Evolutionary conservation across 2,888 invertebrate genomes (phyloP).

Genomic region (Drosophila dives): DNA sequence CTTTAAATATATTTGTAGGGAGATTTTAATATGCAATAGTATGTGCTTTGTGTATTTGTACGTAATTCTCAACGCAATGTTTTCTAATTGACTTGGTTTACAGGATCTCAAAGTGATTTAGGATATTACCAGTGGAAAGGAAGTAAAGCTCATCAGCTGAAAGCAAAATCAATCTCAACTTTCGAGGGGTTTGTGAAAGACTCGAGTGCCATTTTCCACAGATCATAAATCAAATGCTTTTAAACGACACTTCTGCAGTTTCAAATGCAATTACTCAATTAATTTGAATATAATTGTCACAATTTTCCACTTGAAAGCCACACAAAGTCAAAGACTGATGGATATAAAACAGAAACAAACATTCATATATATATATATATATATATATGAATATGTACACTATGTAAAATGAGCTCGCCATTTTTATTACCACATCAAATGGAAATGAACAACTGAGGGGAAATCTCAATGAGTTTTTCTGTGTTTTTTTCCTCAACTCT

Average conservation of each 20-base stretch:
- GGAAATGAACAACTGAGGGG: conserved; percentile 48
- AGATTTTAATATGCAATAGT: not conserved
- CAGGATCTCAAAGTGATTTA: conserved; percentile 48
- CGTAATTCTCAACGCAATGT: not conserved
- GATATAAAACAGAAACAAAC: conserved; percentile 63
- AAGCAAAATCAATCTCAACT: conserved; percentile 13
- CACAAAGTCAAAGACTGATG: conserved; percentile 53
- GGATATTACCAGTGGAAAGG: conserved; percentile 38
- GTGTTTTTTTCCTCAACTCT: conserved; percentile 1
- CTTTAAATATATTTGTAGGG: not conserved
- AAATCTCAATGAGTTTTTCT: conserved; percentile 56
- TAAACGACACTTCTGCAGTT: conserved; percentile 42
- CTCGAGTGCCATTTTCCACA: conserved; percentile 65
- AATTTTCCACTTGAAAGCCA: conserved; percentile 79
- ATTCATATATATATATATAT: not conserved
- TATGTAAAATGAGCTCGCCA: conserved; percentile 69
- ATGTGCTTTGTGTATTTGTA: not conserved
- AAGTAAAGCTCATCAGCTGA: not conserved
- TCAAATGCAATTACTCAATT: conserved; percentile 77
- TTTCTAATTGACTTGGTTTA: conserved; percentile 25
- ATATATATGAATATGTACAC: conserved; percentile 11
- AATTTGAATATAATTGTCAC: conserved; percentile 83
- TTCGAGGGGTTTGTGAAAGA: conserved; percentile 2
- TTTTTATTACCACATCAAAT: conserved; percentile 78
- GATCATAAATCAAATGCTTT: conserved; percentile 72